A percentile compares a stretch with the other conserved stretches of the same genome.
Evolutionary conservation across 2,113 vertebrate genomes (phyloP).

Genomic region (Daphoenositta chrysoptera): DNA sequence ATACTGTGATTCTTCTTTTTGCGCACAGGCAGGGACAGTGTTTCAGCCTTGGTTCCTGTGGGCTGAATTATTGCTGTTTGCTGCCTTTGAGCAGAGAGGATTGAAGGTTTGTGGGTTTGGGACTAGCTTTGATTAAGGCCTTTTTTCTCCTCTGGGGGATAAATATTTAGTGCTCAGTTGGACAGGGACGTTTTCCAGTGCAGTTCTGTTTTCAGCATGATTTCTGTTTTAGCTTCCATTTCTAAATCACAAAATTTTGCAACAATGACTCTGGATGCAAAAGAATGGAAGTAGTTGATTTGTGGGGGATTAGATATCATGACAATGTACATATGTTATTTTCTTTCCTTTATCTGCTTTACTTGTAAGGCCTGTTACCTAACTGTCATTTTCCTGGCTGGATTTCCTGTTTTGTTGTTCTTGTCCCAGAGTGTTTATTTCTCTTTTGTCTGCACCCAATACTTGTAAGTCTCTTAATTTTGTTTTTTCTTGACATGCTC

Average conservation of each 20-base stretch:
- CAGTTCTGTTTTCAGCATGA: background rate
- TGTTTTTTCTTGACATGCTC: background rate
- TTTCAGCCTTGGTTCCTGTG: background rate
- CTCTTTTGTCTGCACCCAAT: background rate
- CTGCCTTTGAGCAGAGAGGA: background rate
- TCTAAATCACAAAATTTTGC: background rate
- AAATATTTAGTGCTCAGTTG: background rate
- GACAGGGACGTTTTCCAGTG: background rate
- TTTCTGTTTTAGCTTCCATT: background rate
- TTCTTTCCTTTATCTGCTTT: background rate
- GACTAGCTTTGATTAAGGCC: background rate
- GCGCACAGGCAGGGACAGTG: background rate
- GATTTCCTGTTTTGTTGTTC: background rate
- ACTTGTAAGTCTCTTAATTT: background rate
- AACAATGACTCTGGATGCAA: background rate
- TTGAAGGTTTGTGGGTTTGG: background rate
- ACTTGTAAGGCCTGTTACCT: background rate
- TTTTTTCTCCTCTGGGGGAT: background rate
- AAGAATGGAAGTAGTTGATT: background rate
- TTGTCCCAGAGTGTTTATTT: background rate
- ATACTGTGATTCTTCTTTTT: background rate
- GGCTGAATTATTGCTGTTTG: background rate
- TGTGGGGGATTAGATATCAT: background rate
- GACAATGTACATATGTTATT: background rate
- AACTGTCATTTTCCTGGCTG: conserved; percentile 9